Conservation (phyloP, 1,140 invertebrate genomes). For the Nylanderia fulva region DNA sequence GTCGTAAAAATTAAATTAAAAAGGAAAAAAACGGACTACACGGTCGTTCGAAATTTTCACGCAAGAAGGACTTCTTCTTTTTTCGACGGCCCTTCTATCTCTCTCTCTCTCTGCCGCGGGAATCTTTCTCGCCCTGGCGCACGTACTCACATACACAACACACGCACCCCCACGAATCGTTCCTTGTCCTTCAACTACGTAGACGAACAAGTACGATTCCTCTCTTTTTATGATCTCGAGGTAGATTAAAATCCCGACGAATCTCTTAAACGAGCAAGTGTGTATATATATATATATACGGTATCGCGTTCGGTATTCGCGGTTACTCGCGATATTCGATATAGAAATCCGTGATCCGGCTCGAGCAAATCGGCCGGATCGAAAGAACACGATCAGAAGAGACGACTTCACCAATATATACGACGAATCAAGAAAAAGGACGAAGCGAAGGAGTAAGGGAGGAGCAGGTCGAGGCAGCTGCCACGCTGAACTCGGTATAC, state of each 20-base stretch:
- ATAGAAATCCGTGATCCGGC: conserved; percentile 16
- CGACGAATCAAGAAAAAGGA: conserved; percentile 26
- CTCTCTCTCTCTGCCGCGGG: conserved; percentile 17
- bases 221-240: background rate
- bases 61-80: conserved; percentile 58
- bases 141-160: conserved; percentile 1
- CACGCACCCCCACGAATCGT: conserved; percentile 51
- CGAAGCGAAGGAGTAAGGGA: conserved; percentile 32
- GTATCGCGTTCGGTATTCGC: conserved; percentile 21
- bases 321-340: conserved; percentile 4
- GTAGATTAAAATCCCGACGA: conserved; percentile 28
- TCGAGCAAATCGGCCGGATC: background rate
- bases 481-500: conserved; percentile 80
- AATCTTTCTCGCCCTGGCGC: background rate
- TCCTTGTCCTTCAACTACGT: conserved; percentile 48
- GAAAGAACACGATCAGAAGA: conserved; percentile 35
- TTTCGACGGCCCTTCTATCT: conserved; percentile 41
- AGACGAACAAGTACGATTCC: conserved; percentile 17
- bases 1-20: conserved; percentile 23
- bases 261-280: conserved; percentile 28
- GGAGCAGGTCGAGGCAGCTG: conserved; percentile 68
- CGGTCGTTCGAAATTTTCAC: conserved; percentile 45
- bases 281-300: background rate
- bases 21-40: background rate
- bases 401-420: conserved; percentile 28